Base-by-base conservation (phyloP, 2,113 vertebrate species). In the Stegostoma tigrinum region DNA sequence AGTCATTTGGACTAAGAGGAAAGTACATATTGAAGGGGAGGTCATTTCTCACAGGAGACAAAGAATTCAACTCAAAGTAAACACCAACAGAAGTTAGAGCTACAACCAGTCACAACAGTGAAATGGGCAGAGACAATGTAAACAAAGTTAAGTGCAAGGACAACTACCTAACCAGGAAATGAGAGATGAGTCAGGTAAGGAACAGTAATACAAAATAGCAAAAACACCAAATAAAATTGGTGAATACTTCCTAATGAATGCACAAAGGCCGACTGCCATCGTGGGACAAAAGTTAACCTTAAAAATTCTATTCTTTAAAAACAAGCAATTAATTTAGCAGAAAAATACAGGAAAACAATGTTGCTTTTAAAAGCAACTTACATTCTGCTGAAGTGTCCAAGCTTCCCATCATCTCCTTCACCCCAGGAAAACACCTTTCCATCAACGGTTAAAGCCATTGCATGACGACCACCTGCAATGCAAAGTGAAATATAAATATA, bases 341-440 rank as follows among this genome's bases (percentile, higher is more conserved):
- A 72, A 42, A 66, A 68, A 21, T 66, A n/a, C 23, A 66, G 15
- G 0, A 34, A 66, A 64, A 66, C n/a, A 34, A 66, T 23, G 17
- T 10, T 5, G 38, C 66, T 38, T 83, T 45, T 98, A 61, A 61
- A 61, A 61, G 55, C 7, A 61, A 61, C 0, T 97, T 97, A 99
- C 99, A 99, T 99, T 97, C 99, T 98, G 96, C 99, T 99, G 97
- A 99, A 99, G 96, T 99, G 99, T 80, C 99, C 99, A 67, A 99
- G 98, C 96, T 99, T 99, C 95, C 99, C 99, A 86, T 99, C 99
- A 38, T 99, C 99, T 96, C 99, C 99, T 97, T 99, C 99, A 10
- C 99, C 99, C 99, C 99, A 99, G 0, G 99, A 99, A 96, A 99
- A 99, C 0, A 99, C 98, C 94, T 99, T 99, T n/a, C 99, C 99